Conservation (phyloP, 1,140 invertebrate species). For the Euwallacea similis region DNA sequence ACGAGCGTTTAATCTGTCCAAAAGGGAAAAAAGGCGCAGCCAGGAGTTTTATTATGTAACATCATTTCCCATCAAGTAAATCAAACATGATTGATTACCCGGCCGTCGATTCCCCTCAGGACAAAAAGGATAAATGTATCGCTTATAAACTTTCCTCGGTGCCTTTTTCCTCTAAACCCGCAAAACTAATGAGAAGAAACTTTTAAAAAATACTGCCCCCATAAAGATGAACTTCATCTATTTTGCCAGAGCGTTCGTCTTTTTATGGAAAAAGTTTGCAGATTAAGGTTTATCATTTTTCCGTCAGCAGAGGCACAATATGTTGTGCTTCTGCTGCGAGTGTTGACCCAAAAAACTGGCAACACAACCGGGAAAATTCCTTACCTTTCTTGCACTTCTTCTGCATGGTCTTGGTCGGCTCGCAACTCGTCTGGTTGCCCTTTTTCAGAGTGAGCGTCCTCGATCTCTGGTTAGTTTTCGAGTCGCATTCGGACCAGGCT, state of each 20-base stretch:
- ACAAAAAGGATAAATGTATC: constrained; percentile 18
- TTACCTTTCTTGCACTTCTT: constrained; percentile 91
- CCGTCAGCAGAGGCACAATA: too few relatives aligned
- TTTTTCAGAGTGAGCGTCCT: constrained; percentile 81
- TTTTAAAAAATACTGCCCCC: constrained; percentile 1
- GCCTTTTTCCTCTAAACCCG: constrained; percentile 8
- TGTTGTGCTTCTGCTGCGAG: neutral
- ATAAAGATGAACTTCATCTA: neutral
- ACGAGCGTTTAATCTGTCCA: constrained; percentile 1
- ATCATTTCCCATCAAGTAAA: neutral
- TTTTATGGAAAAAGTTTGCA: constrained; percentile 7
- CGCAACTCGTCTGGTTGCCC: constrained; percentile 73
- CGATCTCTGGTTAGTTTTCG: constrained; percentile 76
- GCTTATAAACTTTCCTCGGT: constrained; percentile 2
- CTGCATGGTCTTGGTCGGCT: constrained; percentile 80
- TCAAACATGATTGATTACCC: constrained; percentile 2
- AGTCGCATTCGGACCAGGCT: constrained; percentile 83
- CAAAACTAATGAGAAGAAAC: neutral
- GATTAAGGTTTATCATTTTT: constrained; percentile 15
- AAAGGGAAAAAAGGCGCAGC: neutral
- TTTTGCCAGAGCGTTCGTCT: neutral
- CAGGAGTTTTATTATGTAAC: neutral
- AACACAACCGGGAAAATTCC: constrained; percentile 9
- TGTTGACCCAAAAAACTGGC: neutral
- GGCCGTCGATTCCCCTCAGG: neutral